Evolutionary conservation across 37 sponge, comb jelly and placozoan species (phyloP).

Genomic region (Beroe ovata): DNA sequence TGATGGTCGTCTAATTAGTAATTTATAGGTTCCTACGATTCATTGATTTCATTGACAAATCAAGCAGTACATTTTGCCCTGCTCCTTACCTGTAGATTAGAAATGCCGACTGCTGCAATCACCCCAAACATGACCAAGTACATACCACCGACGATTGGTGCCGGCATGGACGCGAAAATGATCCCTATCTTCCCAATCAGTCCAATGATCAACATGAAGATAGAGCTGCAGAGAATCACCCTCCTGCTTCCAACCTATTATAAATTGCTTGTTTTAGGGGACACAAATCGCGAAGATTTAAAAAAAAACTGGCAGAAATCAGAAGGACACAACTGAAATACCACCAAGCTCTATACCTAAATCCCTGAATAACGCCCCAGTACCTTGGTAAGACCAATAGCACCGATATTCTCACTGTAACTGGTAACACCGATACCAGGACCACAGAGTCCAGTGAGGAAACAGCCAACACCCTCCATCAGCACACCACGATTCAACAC

Average conservation of each 20-base stretch:
- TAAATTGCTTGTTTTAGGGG: no score
- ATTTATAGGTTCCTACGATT: no score
- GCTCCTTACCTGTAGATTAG: slow-evolving; percentile 61
- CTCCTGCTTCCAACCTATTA: slow-evolving; percentile 58
- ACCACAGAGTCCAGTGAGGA: slow-evolving; percentile 51
- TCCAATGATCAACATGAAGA: slow-evolving; percentile 56
- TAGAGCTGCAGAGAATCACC: slow-evolving; percentile 42
- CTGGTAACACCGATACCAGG: slow-evolving; percentile 57
- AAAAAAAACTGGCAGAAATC: no score
- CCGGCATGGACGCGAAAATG: slow-evolving; percentile 63
- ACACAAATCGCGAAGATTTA: no score
- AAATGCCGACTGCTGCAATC: slow-evolving; percentile 59
- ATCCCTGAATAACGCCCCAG: no score
- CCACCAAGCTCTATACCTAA: no score
- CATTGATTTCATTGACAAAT: no score
- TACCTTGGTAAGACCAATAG: slow-evolving; percentile 66
- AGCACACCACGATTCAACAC: slow-evolving; percentile 53
- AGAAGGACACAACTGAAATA: no score
- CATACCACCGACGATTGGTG: slow-evolving; percentile 61
- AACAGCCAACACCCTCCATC: slow-evolving; percentile 66
- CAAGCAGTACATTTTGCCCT: no score
- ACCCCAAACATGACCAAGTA: slow-evolving; percentile 68
- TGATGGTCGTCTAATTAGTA: no score
- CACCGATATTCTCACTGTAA: slow-evolving; percentile 68
- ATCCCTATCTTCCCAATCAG: slow-evolving; percentile 35